Conservation (phyloP, 2,888 invertebrate species). For the Amiota minor region DNA sequence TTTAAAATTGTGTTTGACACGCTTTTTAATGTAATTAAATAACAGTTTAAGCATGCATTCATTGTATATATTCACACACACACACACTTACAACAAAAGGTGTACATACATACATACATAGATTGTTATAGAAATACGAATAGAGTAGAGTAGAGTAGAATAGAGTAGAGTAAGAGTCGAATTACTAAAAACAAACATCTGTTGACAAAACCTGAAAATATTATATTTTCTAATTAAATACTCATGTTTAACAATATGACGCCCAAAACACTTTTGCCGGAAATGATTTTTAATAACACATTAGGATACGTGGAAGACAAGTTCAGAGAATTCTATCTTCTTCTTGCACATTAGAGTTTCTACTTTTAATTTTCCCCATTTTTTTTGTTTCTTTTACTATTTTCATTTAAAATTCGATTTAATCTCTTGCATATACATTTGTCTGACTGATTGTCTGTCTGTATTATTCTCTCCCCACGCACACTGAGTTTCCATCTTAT, state of each 20-base stretch:
- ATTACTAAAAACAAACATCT: too few relatives aligned
- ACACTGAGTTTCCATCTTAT: too few relatives aligned
- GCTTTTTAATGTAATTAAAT: constrained; percentile 15
- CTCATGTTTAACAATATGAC: constrained; percentile 69
- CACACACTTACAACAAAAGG: too few relatives aligned
- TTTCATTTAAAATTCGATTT: constrained; percentile 24
- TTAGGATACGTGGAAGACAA: constrained; percentile 43
- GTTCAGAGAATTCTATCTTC: background rate
- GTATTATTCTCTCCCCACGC: background rate
- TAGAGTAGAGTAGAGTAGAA: too few relatives aligned
- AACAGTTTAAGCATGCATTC: background rate
- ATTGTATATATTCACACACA: too few relatives aligned
- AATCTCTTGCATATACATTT: constrained; percentile 5
- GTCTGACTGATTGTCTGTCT: constrained; percentile 32
- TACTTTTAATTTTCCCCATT: background rate
- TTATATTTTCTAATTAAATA: constrained; percentile 68
- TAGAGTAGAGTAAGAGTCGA: too few relatives aligned
- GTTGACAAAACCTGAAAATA: constrained; percentile 14
- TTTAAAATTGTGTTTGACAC: constrained; percentile 4
- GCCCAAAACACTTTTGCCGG: constrained; percentile 64
- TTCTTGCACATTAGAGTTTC: background rate
- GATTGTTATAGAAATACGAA: too few relatives aligned
- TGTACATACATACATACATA: too few relatives aligned
- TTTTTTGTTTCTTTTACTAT: background rate
- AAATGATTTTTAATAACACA: constrained; percentile 69